Evolutionary conservation across 2,888 invertebrate species (phyloP).

Genomic region (Odontothrips loti): DNA sequence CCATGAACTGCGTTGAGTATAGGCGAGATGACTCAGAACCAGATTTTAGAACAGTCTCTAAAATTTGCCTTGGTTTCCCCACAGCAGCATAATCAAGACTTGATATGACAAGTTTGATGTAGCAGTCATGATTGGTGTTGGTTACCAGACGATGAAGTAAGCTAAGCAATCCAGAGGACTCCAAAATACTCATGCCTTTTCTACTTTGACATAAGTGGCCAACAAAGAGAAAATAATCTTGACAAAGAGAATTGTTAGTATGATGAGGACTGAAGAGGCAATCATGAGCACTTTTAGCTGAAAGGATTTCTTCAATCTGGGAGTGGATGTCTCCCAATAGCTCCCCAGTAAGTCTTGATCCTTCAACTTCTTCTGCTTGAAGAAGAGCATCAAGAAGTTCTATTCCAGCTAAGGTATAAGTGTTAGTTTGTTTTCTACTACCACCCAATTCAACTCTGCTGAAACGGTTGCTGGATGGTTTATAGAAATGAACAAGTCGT

Average conservation of each 20-base stretch:
- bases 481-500: constrained; percentile 76
- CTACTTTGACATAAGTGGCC: constrained; percentile 60
- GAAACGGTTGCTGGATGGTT: constrained; percentile 82
- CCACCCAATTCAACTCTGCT: constrained; percentile 71
- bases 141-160: constrained; percentile 55
- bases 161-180: constrained; percentile 5
- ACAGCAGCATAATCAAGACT: constrained; percentile 82
- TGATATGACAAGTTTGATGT: constrained; percentile 88
- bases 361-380: constrained; percentile 64
- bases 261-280: constrained; percentile 84
- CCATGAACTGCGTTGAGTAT: constrained; percentile 88
- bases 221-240: constrained; percentile 90
- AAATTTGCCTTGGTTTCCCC: constrained; percentile 63
- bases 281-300: constrained; percentile 73
- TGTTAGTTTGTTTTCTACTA: constrained; percentile 43
- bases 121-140: constrained; percentile 82
- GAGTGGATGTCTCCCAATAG: constrained; percentile 73
- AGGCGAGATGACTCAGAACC: constrained; percentile 54
- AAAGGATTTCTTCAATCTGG: constrained; percentile 68
- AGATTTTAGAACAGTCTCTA: constrained; percentile 27
- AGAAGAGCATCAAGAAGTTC: constrained; percentile 72
- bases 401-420: constrained; percentile 48
- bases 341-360: constrained; percentile 67
- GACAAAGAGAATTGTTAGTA: constrained; percentile 83
- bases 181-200: constrained; percentile 38